Base-by-base conservation (phyloP, 2,888 invertebrate genomes). In the Seladonia tumulorum region DNA sequence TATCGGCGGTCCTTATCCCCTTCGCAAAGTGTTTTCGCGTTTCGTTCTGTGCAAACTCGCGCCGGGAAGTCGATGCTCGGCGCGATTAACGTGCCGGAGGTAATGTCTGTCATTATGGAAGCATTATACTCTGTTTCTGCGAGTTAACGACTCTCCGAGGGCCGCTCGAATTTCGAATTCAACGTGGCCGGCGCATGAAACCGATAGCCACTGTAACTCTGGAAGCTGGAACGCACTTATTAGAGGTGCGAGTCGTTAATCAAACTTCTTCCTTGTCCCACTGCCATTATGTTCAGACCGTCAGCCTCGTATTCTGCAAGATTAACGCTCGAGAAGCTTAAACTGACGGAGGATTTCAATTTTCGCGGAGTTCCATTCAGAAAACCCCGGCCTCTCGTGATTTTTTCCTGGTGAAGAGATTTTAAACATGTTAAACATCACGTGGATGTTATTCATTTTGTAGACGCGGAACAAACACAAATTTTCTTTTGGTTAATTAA, bases 31-130 rank as follows among this genome's bases (percentile, higher is more conserved):
- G 63, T 74, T 83, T 78, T 63, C 75, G 71, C 63, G 25, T 71
- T 81, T 71, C 70, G 53, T 7, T 60, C 47, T 60, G 39, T 57
- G n/a, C 25, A 25, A 45, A 39, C 35, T 22, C 22, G 53, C 18
- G 57, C 22, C 42, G n/a, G 42, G 10, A 76, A 73, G 80, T 49
- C 74, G 71, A 73, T 82, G 73, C 81, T 68, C 74, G 80, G 29
- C 25, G 88, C 87, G 82, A 88, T 88, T 88, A 88, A 88, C 88
- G 76, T 84, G 76, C 88, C 89, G 42, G 72, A 81, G 88, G 81
- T 88, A 87, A 88, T 88, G 88, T 74, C 87, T 53, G 83, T 63
- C 83, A 88, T 88, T 80, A 84, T 82, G 82, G 76, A 81, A 82
- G 80, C 81, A 79, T 88, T 88, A 83, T 79, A 57, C 66, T 35